A percentile compares a stretch with the other conserved stretches of the same genome.
Conservation (phyloP, 2,888 invertebrate species). For the Autographa pulchrina region DNA sequence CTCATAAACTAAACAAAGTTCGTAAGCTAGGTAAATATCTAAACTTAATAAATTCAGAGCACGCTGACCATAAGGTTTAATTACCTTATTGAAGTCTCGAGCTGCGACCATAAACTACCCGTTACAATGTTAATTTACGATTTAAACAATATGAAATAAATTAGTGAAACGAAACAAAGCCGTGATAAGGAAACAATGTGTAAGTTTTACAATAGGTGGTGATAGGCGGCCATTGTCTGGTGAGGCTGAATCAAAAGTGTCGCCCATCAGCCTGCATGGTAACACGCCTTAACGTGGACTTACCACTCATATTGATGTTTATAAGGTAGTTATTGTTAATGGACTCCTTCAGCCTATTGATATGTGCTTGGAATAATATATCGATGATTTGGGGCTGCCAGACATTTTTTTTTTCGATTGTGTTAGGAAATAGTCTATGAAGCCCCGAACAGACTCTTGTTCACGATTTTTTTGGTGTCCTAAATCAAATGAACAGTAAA, state of each 20-base stretch:
- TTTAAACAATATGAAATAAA: conserved; percentile 43
- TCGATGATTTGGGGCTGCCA: neutral
- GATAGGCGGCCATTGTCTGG: conserved; percentile 62
- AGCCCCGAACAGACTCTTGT: too few relatives aligned
- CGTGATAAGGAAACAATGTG: conserved; percentile 42
- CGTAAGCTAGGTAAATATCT: neutral
- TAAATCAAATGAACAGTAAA: too few relatives aligned
- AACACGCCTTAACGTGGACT: conserved; percentile 31
- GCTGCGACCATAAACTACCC: conserved; percentile 7
- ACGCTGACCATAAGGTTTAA: neutral
- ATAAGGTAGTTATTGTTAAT: conserved; percentile 1
- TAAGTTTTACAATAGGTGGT: conserved; percentile 31
- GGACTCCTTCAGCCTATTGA: neutral
- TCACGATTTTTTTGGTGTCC: too few relatives aligned
- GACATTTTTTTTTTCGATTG: neutral
- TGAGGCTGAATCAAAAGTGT: conserved; percentile 47
- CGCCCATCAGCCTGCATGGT: conserved; percentile 49
- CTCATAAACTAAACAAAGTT: neutral
- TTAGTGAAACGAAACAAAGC: conserved; percentile 25
- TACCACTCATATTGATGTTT: conserved; percentile 2
- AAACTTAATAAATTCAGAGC: conserved; percentile 3
- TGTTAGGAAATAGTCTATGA: neutral
- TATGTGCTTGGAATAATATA: neutral
- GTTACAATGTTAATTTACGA: conserved; percentile 10
- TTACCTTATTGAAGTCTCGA: conserved; percentile 17